These are phyloP conservation scores for Temnothorax unifasciatus DNA, from an alignment of 2,888 invertebrate genomes.

Conservation along the genomic window DNA sequence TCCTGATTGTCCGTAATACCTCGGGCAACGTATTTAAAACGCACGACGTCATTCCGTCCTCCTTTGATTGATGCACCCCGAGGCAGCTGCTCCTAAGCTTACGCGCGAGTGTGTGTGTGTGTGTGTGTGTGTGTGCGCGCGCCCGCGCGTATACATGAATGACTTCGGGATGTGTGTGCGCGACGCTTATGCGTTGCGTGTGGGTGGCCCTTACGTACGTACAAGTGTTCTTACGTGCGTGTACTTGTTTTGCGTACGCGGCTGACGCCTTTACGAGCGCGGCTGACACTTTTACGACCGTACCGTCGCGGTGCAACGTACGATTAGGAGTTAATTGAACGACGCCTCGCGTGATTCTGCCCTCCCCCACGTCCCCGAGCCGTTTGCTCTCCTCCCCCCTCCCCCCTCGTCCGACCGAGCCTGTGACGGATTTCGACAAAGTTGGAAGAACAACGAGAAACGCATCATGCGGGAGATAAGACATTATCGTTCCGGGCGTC, in stretches of 20 bases:
- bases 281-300: constrained; percentile 72
- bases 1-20: constrained; percentile 36
- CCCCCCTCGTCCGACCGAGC: neutral
- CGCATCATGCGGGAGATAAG: constrained; percentile 44
- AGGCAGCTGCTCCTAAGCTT: constrained; percentile 11
- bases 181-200: neutral
- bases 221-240: constrained; percentile 22
- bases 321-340: constrained; percentile 76
- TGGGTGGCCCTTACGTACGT: constrained; percentile 30
- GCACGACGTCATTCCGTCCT: constrained; percentile 36
- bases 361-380: no score
- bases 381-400: neutral
- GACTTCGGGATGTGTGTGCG: neutral
- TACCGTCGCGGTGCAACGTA: constrained; percentile 72
- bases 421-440: constrained; percentile 59
- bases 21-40: constrained; percentile 40
- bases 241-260: constrained; percentile 62
- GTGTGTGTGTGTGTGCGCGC: neutral
- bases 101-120: neutral
- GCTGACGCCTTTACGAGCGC: constrained; percentile 73
- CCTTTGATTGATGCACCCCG: constrained; percentile 26
- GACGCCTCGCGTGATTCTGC: constrained; percentile 56
- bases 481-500: constrained; percentile 36
- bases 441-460: constrained; percentile 19
- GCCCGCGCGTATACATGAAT: neutral